These are phyloP conservation scores for Opisthograptis luteolata DNA, from an alignment of 2,888 invertebrate genomes.

Conservation along the genomic window DNA sequence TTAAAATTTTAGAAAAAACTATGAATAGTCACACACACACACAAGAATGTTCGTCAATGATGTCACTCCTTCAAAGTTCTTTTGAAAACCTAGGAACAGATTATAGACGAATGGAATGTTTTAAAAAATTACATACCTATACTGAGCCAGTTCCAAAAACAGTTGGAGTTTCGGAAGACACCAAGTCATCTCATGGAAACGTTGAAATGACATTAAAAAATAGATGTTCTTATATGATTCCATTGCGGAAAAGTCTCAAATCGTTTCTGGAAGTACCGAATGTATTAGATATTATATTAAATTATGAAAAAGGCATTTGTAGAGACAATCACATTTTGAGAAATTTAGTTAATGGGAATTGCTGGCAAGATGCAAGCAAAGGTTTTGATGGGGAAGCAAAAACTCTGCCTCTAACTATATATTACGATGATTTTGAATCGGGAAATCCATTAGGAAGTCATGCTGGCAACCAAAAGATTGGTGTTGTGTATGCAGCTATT, in stretches of 20 bases:
- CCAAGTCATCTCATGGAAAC: no score
- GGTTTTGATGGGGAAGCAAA: background rate
- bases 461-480: conserved; percentile 40
- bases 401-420: background rate
- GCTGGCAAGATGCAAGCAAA: background rate
- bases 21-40: no score
- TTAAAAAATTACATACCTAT: no score
- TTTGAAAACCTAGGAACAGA: no score
- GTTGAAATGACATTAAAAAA: background rate
- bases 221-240: background rate
- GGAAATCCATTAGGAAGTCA: conserved; percentile 44
- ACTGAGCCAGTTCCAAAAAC: no score
- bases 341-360: background rate
- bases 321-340: background rate
- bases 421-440: conserved; percentile 37
- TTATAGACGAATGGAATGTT: no score
- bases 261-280: background rate
- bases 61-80: no score
- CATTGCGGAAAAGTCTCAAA: conserved; percentile 23
- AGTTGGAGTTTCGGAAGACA: no score
- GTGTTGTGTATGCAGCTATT: conserved; percentile 39
- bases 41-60: no score
- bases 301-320: background rate
- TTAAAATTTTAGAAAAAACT: no score
- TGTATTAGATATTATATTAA: background rate